Conservation (phyloP, 2,888 invertebrate species). For the Tenodera sinensis region DNA sequence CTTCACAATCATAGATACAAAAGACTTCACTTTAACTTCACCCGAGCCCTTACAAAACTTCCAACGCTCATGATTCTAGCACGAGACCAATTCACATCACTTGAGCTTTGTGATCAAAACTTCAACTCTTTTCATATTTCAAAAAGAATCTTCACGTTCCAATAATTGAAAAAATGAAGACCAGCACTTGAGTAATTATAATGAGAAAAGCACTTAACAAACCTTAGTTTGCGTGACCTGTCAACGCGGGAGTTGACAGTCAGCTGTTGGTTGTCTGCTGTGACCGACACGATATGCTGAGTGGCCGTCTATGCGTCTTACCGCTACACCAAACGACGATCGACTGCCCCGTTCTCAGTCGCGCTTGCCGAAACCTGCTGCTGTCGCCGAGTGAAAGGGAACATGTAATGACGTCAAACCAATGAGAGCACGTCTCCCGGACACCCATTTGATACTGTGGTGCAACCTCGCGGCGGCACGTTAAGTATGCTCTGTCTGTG, state of each 20-base stretch:
- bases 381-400: constrained; percentile 29
- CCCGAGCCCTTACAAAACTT: too few relatives aligned
- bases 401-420: constrained; percentile 27
- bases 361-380: constrained; percentile 21
- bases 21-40: too few relatives aligned
- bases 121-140: too few relatives aligned
- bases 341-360: background rate
- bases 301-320: background rate
- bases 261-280: background rate
- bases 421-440: constrained; percentile 2
- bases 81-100: too few relatives aligned
- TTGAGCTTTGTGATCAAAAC: too few relatives aligned
- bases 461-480: constrained; percentile 25
- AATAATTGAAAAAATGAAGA: too few relatives aligned
- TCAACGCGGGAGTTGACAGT: background rate
- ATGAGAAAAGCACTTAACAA: background rate
- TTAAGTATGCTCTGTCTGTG: constrained; percentile 3
- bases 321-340: background rate
- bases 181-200: too few relatives aligned
- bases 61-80: too few relatives aligned
- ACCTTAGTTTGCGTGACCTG: constrained; percentile 11
- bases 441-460: constrained; percentile 13
- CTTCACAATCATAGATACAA: too few relatives aligned
- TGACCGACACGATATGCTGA: background rate
- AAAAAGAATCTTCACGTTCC: too few relatives aligned